Conservation (phyloP, 2,113 vertebrate genomes). For the Naja naja region DNA sequence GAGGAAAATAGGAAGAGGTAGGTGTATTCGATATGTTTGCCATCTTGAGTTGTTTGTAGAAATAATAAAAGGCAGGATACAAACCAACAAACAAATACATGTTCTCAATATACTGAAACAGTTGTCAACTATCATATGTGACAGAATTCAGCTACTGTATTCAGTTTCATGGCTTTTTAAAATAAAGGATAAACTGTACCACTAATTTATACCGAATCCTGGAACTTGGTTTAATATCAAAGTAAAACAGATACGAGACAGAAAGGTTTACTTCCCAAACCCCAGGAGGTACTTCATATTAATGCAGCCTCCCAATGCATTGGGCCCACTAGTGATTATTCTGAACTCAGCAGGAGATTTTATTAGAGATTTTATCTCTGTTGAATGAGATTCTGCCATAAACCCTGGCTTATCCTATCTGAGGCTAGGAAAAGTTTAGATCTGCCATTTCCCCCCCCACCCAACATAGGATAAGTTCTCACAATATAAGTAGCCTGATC, state of each 20-base stretch:
- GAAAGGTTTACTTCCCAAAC: neutral
- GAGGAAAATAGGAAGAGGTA: neutral
- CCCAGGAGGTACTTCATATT: neutral
- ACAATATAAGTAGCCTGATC: neutral
- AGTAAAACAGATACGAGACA: neutral
- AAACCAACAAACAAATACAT: neutral
- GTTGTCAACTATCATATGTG: neutral
- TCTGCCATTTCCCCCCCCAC: neutral
- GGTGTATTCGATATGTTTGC: neutral
- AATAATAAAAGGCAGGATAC: neutral
- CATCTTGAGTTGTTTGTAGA: neutral
- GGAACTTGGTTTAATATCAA: neutral
- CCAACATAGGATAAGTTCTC: neutral
- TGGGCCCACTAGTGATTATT: neutral
- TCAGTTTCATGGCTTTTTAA: neutral
- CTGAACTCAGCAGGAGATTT: neutral
- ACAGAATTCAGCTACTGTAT: fast-evolving
- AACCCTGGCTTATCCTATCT: neutral
- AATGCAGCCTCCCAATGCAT: neutral
- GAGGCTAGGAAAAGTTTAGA: neutral
- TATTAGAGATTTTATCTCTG: neutral
- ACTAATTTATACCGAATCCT: neutral
- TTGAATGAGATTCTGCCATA: neutral
- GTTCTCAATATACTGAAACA: neutral
- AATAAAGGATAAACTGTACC: neutral